A percentile compares a stretch with the other conserved stretches of the same genome.
Evolutionary conservation across 2,797 vertebrate species (phyloP).

Genomic region (Calcarius lapponicus): DNA sequence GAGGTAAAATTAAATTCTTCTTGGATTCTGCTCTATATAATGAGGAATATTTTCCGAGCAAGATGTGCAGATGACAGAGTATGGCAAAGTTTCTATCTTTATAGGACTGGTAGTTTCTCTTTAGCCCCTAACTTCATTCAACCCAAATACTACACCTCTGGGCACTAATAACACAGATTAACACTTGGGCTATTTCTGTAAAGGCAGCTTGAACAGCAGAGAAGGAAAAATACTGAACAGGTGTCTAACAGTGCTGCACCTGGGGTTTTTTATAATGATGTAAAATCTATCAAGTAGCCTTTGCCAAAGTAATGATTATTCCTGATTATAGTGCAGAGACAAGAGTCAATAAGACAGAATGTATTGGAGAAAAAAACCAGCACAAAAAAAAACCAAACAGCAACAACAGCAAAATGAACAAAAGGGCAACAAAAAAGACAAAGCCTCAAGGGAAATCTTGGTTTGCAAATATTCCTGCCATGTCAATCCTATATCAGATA

Average conservation of each 20-base stretch:
- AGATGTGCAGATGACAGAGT: background rate
- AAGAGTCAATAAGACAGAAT: background rate
- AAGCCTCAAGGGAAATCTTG: rapidly evolving
- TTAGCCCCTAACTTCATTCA: background rate
- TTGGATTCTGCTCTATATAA: background rate
- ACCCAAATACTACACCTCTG: background rate
- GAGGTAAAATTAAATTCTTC: background rate
- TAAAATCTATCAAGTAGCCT: background rate
- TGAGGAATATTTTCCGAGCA: background rate
- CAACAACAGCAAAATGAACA: background rate
- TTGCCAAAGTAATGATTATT: background rate
- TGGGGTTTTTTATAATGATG: background rate
- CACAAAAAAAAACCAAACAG: background rate
- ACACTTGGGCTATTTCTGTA: background rate
- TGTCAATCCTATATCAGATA: background rate
- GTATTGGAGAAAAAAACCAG: rapidly evolving
- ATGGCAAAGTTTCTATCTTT: background rate
- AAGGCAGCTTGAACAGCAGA: background rate
- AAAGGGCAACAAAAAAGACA: background rate
- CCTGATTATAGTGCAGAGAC: background rate
- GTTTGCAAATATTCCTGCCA: background rate
- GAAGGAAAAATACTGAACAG: background rate
- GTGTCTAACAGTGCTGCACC: background rate
- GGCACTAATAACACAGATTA: background rate
- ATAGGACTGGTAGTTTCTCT: background rate